Evolutionary conservation across 2,888 invertebrate genomes (phyloP).

Genomic region (Alviniconcha strummeri): DNA sequence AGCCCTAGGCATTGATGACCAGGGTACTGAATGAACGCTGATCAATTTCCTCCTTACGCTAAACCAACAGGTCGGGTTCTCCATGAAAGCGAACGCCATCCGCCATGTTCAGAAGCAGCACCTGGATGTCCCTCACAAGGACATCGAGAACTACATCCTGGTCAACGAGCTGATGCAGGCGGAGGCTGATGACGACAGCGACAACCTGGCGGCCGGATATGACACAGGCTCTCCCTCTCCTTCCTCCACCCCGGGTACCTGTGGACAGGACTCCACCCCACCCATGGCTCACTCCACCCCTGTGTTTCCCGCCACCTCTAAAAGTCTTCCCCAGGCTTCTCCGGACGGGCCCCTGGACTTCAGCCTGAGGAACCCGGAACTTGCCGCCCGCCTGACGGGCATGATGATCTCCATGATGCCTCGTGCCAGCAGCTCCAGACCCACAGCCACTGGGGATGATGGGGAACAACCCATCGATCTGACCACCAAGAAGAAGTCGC

Average conservation of each 20-base stretch:
- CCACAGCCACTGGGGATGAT: not conserved
- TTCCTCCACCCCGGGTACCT: slow-evolving; percentile 1
- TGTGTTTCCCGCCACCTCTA: not conserved
- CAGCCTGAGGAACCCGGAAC: slow-evolving; percentile 53
- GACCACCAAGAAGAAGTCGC: slow-evolving; percentile 46
- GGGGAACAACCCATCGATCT: slow-evolving; percentile 60
- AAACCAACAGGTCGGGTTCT: slow-evolving; percentile 65
- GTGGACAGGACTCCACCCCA: not conserved
- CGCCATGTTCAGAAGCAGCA: slow-evolving; percentile 73
- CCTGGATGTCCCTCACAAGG: slow-evolving; percentile 57
- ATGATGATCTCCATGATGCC: slow-evolving; percentile 30
- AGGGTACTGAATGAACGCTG: too few species aligned
- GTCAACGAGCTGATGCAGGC: slow-evolving; percentile 47
- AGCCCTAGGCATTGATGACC: too few species aligned
- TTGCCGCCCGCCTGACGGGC: slow-evolving; percentile 38
- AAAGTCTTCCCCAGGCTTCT: not conserved
- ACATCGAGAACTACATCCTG: slow-evolving; percentile 60
- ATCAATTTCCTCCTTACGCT: too few species aligned
- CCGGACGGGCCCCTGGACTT: slow-evolving; percentile 60
- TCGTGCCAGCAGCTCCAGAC: not conserved
- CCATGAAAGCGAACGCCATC: slow-evolving; percentile 72
- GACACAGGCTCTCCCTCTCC: slow-evolving; percentile 15
- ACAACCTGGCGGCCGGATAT: not conserved
- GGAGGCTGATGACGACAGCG: slow-evolving; percentile 9
- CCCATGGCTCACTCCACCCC: slow-evolving; percentile 18